Evolutionary conservation across 2,797 vertebrate species (phyloP), one percentile per base, ranked within the genome.

Genomic region (Gallirallus australis): DNA sequence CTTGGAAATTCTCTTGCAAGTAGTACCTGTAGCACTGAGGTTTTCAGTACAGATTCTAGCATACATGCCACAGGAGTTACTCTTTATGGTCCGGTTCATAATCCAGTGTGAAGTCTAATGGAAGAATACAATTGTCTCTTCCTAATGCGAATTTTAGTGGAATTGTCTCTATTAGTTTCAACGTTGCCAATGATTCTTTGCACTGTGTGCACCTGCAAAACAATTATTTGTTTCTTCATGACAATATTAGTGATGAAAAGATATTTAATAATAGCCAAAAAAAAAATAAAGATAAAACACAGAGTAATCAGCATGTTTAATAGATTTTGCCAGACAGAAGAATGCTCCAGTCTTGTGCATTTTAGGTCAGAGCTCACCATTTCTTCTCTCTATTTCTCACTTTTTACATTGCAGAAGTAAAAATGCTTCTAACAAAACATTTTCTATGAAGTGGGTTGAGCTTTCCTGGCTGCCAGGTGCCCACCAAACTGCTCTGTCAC

Each of bases 1-100:
- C 25, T 68, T 86, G 53, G 27, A 92, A 91, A 81, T 52, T 57
- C 64, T 81, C 39, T 65, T 85, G 20, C 50, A 72, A 79, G 11
- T 47, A 13, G 15, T 93, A 79, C 28, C 39, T 86, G 16, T 47
- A 71, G 27, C 68, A 75, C 15, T 71, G 37, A 95, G 84, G 72
- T 63, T 84, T 92, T 93, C 56, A 66, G 9, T 52, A 45, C 45
- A 56, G 14, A 45, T 52, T 72, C 19, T 69, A 28, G 39, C 18
- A 66, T 71, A 65, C 7, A 25, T 2, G 0, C 9, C 77, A 4
- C 56, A 73, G 39, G 33, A 90, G 19, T 33, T 57, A 52, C 20
- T 83, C 14, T 53, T 87, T 53, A 54, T 31, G 13, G 37, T 78
- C 35, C 25, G 78, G 17, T 63, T 90, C 63, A 90, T 50, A 93